Conservation (phyloP, 2,888 invertebrate species). For the Lasioglossum figueresi region DNA sequence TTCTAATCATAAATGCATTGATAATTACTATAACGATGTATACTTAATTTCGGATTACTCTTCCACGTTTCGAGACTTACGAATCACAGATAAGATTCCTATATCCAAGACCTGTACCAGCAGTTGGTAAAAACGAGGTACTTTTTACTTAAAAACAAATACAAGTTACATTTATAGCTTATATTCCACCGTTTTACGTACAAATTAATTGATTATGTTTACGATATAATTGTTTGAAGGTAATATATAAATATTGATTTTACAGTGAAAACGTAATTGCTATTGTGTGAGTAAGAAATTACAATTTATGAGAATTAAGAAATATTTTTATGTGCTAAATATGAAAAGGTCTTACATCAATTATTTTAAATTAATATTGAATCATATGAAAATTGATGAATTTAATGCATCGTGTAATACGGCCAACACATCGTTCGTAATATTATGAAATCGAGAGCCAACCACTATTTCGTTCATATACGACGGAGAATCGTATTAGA, state of each 20-base stretch:
- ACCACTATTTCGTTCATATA: conserved; percentile 29
- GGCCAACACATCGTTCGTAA: conserved; percentile 13
- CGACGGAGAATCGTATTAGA: conserved; percentile 22
- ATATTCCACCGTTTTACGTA: background rate
- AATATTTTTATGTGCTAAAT: background rate
- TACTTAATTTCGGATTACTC: background rate
- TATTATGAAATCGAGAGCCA: conserved; percentile 41
- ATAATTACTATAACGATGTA: conserved; percentile 4
- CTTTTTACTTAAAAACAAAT: background rate
- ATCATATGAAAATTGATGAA: conserved; percentile 12
- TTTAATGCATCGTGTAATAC: conserved; percentile 15
- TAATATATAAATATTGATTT: background rate
- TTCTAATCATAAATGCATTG: conserved; percentile 9
- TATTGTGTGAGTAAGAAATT: background rate
- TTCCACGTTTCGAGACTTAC: conserved; percentile 8
- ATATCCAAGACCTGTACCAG: conserved; percentile 7
- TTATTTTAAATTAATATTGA: conserved; percentile 11
- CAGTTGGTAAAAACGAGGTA: conserved; percentile 13
- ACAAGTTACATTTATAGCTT: background rate
- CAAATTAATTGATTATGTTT: background rate
- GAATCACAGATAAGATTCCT: conserved; percentile 25
- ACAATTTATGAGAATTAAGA: background rate
- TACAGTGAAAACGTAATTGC: background rate
- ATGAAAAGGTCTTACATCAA: no score
- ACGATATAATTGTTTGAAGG: background rate